A percentile compares a stretch with the other conserved stretches of the same genome.
Evolutionary conservation across 2,797 vertebrate genomes (phyloP).

Genomic region (Gouania willdenowi): DNA sequence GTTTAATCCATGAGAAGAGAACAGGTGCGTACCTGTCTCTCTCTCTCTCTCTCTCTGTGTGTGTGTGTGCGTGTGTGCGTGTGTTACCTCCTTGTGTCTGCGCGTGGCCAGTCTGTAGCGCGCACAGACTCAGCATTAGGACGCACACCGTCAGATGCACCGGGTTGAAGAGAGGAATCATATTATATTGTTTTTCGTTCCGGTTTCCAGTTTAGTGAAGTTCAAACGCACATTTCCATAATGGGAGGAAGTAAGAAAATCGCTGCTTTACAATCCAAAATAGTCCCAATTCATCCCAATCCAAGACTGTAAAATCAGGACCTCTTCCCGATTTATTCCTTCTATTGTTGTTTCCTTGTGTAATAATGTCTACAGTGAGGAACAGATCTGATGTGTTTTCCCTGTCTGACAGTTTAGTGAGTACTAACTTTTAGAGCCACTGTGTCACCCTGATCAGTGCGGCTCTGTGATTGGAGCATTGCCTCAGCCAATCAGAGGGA

Average conservation of each 20-base stretch:
- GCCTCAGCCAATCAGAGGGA: conserved; percentile 54
- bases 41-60: background rate
- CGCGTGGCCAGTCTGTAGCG: conserved; percentile 40
- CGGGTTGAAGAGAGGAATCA: conserved; percentile 33
- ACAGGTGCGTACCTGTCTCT: background rate
- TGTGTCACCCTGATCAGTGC: conserved; percentile 40
- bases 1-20: too few relatives aligned
- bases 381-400: background rate
- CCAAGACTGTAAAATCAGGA: conserved; percentile 1
- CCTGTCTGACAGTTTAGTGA: conserved; percentile 7
- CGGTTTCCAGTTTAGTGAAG: background rate
- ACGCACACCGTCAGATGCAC: conserved; percentile 51
- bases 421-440: conserved; percentile 10
- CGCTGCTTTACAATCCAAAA: background rate
- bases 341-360: background rate
- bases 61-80: conserved; percentile 5
- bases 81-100: conserved; percentile 61
- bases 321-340: too few relatives aligned
- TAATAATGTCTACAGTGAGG: background rate
- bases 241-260: background rate
- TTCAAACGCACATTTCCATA: conserved; percentile 14
- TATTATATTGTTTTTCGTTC: too few relatives aligned
- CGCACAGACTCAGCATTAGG: conserved; percentile 49
- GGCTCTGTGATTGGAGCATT: conserved; percentile 53
- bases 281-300: background rate